These are phyloP conservation scores for Colaptes auratus DNA, from an alignment of 2,113 vertebrate species.

Conservation along the genomic window DNA sequence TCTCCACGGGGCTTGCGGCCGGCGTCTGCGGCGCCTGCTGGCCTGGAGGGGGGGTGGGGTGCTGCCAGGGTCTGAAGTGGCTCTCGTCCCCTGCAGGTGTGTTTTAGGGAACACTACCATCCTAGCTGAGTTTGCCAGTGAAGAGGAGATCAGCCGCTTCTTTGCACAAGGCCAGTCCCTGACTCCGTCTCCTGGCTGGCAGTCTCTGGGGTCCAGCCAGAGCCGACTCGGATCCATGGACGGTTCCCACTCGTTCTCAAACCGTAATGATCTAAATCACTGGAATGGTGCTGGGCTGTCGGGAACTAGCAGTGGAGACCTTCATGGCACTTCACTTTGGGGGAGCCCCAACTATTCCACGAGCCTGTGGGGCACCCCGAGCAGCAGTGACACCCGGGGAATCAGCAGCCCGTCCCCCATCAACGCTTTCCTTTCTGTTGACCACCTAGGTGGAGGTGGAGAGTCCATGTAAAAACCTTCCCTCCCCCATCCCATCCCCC, in stretches of 20 bases:
- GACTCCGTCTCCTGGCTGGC: conserved; percentile 93
- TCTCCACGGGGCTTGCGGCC: too few species aligned
- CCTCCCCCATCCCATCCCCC: too few species aligned
- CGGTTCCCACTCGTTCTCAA: conserved; percentile 91
- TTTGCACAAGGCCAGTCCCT: conserved; percentile 99
- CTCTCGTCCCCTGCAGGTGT: conserved; percentile 83
- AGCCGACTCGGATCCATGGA: conserved; percentile 89
- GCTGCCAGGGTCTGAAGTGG: not conserved
- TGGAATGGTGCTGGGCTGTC: conserved; percentile 93
- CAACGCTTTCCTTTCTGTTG: conserved; percentile 95
- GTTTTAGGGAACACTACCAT: conserved; percentile 99
- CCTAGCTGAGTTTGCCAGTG: conserved; percentile 98
- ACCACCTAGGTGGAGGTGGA: conserved; percentile 92
- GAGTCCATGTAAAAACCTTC: conserved; percentile 87
- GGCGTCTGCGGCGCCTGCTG: not conserved
- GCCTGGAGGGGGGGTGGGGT: not conserved
- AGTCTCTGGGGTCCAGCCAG: conserved; percentile 91
- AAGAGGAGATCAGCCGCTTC: conserved; percentile 99
- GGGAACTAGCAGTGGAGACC: conserved; percentile 85
- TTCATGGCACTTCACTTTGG: conserved; percentile 97
- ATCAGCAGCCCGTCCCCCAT: conserved; percentile 95
- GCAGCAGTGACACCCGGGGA: conserved; percentile 87
- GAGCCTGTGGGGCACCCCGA: conserved; percentile 94
- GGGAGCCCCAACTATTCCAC: conserved; percentile 95
- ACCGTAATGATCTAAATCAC: conserved; percentile 92